Evolutionary conservation across 1,140 invertebrate species (phyloP).

Genomic region (Orius laevigatus): DNA sequence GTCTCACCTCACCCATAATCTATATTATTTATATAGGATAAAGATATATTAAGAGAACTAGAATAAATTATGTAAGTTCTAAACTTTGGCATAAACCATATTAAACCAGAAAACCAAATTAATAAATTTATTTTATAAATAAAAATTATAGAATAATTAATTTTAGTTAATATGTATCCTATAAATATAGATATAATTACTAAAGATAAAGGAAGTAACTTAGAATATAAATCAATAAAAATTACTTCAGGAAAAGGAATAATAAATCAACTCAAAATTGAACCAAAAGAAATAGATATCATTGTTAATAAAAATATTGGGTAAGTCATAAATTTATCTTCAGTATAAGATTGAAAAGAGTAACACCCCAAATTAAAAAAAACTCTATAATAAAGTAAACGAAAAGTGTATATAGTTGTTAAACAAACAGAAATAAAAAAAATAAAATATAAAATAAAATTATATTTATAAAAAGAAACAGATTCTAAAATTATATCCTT

Average conservation of each 20-base stretch:
- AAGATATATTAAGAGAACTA: background rate
- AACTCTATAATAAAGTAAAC: background rate
- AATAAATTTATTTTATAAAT: too few relatives aligned
- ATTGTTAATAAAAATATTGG: too few relatives aligned
- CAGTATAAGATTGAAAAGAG: background rate
- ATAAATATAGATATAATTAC: too few relatives aligned
- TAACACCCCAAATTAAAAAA: background rate
- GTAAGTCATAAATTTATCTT: too few relatives aligned
- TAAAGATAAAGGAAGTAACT: too few relatives aligned
- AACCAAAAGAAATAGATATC: too few relatives aligned
- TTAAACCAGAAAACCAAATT: too few relatives aligned
- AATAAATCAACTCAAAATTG: too few relatives aligned
- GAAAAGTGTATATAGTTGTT: background rate
- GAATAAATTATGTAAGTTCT: conserved; percentile 3
- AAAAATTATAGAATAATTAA: background rate
- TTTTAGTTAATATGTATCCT: too few relatives aligned
- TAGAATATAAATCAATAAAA: too few relatives aligned
- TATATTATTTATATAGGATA: background rate
- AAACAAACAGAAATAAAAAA: too few relatives aligned
- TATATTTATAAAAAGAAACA: background rate
- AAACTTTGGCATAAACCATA: conserved; percentile 1
- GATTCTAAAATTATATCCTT: background rate
- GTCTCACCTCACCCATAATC: background rate
- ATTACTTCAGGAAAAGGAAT: too few relatives aligned
- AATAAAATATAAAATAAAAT: background rate